Base-by-base conservation (phyloP, 1,140 invertebrate species). In the Capitella teleta region DNA sequence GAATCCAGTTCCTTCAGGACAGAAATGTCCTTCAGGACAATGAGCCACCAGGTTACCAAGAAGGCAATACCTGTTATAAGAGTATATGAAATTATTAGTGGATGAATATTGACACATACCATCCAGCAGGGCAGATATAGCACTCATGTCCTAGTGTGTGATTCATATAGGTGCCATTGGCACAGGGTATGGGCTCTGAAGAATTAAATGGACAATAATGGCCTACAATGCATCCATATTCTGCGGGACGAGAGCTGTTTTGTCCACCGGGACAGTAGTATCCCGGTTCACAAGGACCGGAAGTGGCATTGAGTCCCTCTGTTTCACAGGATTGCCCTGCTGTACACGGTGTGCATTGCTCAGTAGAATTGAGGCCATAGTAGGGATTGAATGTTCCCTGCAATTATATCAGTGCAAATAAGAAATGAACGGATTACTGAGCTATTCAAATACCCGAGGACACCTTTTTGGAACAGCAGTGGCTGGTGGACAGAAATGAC, bases 211-310 rank as follows among this genome's bases (percentile, higher is more conserved):
- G 62, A 38, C 65, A 67, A 54, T 60, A 67, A 49, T 67, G 58
- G 28, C 66, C 66, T n/a, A 58, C 44, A 4, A 63, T 64, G 52
- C 66, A 68, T 44, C 61, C 63, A 47, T 59, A 67, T 6, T 59
- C 57, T 4, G 41, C 24, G 18, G 66, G 66, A 21, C 59, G 56
- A 18, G 64, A 43, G 16, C 55, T 57, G 23, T 53, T 51, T 44
- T 67, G 63, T 46, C 66, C 64, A 18, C 52, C 57, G 18, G 66
- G 66, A 42, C 66, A 68, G 53, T 67, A 68, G 48, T 57, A 68
- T 18, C 63, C 61, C 21, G 62, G 38, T 10, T 44, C 48, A 55
- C 66, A 68, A 1, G 55, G 58, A 12, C 61, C 65, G 8, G 62
- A 54, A 10, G 65, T 66, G 6, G 41, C 41, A 38, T 47, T 34